Evolutionary conservation across 2,797 vertebrate genomes (phyloP).

Genomic region (Smutsia temminckii): DNA sequence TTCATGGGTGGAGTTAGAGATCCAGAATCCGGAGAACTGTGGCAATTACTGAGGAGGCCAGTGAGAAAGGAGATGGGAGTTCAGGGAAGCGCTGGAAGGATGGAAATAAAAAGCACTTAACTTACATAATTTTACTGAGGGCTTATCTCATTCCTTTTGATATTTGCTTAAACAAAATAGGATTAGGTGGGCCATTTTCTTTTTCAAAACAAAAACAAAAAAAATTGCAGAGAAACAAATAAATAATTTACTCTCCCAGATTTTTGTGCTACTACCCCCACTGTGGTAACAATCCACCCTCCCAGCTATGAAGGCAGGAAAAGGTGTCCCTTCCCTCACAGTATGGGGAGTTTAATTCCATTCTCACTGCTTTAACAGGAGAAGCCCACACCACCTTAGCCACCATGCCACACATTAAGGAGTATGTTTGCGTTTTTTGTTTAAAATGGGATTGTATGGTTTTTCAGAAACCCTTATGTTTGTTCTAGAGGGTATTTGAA

Average conservation of each 20-base stretch:
- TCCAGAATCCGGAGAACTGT: no score
- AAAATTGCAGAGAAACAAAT: neutral
- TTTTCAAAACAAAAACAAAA: neutral
- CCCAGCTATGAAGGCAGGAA: neutral
- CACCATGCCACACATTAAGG: fast-evolving
- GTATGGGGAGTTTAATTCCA: no score
- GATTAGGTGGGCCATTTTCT: neutral
- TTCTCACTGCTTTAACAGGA: fast-evolving
- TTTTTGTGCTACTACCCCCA: neutral
- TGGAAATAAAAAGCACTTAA: neutral
- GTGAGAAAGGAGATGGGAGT: no score
- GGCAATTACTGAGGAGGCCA: no score
- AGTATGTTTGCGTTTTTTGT: neutral
- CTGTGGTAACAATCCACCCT: neutral
- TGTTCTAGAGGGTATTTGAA: neutral
- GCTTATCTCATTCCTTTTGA: neutral
- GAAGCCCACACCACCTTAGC: neutral
- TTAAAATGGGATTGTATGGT: neutral
- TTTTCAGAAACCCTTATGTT: neutral
- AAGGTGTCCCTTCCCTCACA: neutral
- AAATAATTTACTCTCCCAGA: neutral
- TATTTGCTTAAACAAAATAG: neutral
- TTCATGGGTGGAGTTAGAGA: neutral
- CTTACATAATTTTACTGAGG: neutral
- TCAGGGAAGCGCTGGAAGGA: neutral